These are phyloP conservation scores for Spialia ferax DNA, from an alignment of 2,888 invertebrate genomes.

Conservation along the genomic window DNA sequence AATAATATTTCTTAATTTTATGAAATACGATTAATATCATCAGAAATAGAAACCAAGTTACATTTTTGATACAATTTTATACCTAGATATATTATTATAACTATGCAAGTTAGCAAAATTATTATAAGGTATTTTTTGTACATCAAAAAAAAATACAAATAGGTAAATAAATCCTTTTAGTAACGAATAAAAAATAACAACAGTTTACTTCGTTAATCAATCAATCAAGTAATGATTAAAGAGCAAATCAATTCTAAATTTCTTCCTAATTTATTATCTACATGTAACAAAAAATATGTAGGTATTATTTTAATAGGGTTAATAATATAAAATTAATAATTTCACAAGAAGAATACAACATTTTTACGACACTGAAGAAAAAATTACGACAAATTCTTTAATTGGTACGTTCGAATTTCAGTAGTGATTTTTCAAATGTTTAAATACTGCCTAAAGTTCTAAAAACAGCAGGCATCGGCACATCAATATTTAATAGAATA, in stretches of 20 bases:
- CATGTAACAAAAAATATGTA: too few species aligned
- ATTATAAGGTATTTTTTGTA: too few species aligned
- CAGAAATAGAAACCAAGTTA: background rate
- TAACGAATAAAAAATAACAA: too few species aligned
- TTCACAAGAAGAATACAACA: slow-evolving; percentile 12
- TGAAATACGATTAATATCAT: background rate
- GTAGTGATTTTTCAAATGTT: slow-evolving; percentile 2
- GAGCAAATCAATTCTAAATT: too few species aligned
- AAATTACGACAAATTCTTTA: slow-evolving; percentile 21
- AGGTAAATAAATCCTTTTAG: too few species aligned
- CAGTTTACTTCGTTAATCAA: too few species aligned
- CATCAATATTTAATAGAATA: slow-evolving; percentile 15
- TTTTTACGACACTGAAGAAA: slow-evolving; percentile 28
- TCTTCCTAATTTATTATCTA: too few species aligned
- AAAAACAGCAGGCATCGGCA: slow-evolving; percentile 22
- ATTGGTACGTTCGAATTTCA: slow-evolving; percentile 18
- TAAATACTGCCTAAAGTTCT: slow-evolving; percentile 13
- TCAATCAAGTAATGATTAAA: too few species aligned
- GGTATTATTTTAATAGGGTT: too few species aligned
- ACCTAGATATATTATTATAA: too few species aligned
- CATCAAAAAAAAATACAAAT: too few species aligned
- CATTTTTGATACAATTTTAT: background rate
- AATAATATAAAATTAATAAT: background rate
- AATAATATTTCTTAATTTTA: background rate
- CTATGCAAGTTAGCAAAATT: too few species aligned